Evolutionary conservation across 2,888 invertebrate species (phyloP).

Genomic region (Tinea pellionella): DNA sequence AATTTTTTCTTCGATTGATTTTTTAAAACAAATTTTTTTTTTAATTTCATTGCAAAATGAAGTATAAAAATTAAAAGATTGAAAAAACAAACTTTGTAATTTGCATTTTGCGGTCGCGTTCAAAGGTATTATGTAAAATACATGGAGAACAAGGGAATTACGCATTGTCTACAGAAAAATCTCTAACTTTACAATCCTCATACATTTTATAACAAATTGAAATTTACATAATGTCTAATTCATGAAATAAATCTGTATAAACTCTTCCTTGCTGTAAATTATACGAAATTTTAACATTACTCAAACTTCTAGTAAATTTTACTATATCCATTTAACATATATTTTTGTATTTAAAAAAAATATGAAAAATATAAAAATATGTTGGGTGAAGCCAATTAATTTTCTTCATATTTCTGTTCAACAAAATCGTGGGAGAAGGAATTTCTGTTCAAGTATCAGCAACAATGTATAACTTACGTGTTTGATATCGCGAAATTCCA

Average conservation of each 20-base stretch:
- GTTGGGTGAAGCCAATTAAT: too few relatives aligned
- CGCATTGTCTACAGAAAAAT: not conserved
- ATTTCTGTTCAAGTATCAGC: not conserved
- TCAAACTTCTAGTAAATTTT: not conserved
- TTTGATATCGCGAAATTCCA: not conserved
- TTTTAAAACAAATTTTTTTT: too few relatives aligned
- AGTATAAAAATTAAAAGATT: not conserved
- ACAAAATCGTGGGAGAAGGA: not conserved
- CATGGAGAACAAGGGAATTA: not conserved
- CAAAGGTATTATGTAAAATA: slow-evolving; percentile 1
- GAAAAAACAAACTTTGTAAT: not conserved
- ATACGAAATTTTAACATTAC: not conserved
- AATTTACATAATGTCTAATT: slow-evolving; percentile 1
- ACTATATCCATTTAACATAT: too few relatives aligned
- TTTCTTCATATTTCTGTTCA: too few relatives aligned
- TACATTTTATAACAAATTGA: not conserved
- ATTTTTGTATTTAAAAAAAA: too few relatives aligned
- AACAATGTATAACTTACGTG: not conserved
- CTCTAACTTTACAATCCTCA: not conserved
- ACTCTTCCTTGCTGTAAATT: not conserved
- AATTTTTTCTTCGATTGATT: too few relatives aligned
- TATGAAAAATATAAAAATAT: too few relatives aligned
- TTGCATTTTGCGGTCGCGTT: not conserved
- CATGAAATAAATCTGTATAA: slow-evolving; percentile 3
- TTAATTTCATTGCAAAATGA: too few relatives aligned